Base-by-base conservation (phyloP, 1,140 invertebrate species). In the Maconellicoccus hirsutus region DNA sequence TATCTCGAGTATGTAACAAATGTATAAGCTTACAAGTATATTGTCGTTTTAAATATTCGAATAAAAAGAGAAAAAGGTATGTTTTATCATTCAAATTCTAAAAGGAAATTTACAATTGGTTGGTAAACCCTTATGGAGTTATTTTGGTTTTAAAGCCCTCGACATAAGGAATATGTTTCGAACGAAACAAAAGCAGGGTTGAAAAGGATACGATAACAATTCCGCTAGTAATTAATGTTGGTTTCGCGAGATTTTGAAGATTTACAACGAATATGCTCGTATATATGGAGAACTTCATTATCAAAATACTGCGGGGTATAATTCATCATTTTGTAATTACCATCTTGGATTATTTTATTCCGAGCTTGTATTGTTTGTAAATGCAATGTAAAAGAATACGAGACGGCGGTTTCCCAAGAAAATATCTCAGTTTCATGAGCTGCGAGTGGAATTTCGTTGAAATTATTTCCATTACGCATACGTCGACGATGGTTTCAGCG, bases 271-370 rank as follows among this genome's bases (percentile, higher is more conserved):
- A 52, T 52, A 16, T 52, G 42, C 12, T 52, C 2, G 42, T 16
- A 16, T 52, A 16, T 52, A 52, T 8, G 42, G 10, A 2, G 42
- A 52, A 52, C 42, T 52, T 52, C 42, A 52, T 52, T 8, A 52
- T 52, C 42, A 52, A 52, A 52, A 52, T 52, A 52, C 42, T 52
- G 42, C 16, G 42, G 42, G 42, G 42, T 19, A 19, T 52, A 52
- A 52, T 52, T 52, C 42, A 52, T 52, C 42, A 52, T 52, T 52
- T 52, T 52, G 42, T 52, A 52, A 52, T 52, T 52, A 52, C 42
- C 12, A 16, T 52, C 42, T 14, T 16, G 42, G 10, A 52, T 52
- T 52, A 52, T 52, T 52, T 52, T 52, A 52, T 52, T 52, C 42
- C 4, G n/a, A 16, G 2, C 16, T 2, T 52, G 42, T 8, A 3